Evolutionary conservation across 1,140 invertebrate genomes (phyloP).

Genomic region (Goniozus legneri): DNA sequence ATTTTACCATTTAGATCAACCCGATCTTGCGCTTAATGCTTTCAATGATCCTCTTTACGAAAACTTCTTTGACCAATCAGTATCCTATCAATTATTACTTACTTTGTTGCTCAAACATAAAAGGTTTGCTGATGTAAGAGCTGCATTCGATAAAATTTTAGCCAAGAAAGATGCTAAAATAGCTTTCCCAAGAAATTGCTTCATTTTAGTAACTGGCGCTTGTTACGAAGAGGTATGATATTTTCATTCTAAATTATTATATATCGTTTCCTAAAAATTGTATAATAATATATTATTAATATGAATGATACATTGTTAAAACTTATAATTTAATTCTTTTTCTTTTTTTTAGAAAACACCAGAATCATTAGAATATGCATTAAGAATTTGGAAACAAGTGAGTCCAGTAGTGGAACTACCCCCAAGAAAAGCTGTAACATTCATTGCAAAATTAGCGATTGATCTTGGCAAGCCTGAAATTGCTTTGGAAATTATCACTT

Average conservation of each 20-base stretch:
- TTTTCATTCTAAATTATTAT: conserved; percentile 5
- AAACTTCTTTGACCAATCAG: conserved; percentile 70
- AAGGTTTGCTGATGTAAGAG: conserved; percentile 66
- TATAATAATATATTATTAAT: too few relatives aligned
- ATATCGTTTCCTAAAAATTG: conserved; percentile 2
- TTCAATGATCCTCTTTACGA: conserved; percentile 62
- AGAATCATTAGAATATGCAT: conserved; percentile 65
- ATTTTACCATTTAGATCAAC: conserved; percentile 68
- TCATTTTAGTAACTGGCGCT: conserved; percentile 64
- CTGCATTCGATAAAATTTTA: conserved; percentile 62
- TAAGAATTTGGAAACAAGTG: conserved; percentile 61
- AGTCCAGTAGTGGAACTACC: conserved; percentile 35
- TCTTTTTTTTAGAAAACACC: conserved; percentile 63
- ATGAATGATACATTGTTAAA: too few relatives aligned
- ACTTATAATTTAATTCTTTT: conserved; percentile 10
- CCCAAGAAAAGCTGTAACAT: conserved; percentile 60
- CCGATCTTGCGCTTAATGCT: conserved; percentile 63
- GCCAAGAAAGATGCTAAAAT: conserved; percentile 55
- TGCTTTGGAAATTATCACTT: conserved; percentile 64
- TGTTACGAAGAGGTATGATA: conserved; percentile 72
- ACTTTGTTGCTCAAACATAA: conserved; percentile 69
- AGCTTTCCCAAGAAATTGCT: conserved; percentile 65
- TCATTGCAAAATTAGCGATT: conserved; percentile 63
- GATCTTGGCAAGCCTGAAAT: conserved; percentile 65
- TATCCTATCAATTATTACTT: conserved; percentile 66